Evolutionary conservation across 2,113 vertebrate genomes (phyloP).

Genomic region (Crotalus horridus): DNA sequence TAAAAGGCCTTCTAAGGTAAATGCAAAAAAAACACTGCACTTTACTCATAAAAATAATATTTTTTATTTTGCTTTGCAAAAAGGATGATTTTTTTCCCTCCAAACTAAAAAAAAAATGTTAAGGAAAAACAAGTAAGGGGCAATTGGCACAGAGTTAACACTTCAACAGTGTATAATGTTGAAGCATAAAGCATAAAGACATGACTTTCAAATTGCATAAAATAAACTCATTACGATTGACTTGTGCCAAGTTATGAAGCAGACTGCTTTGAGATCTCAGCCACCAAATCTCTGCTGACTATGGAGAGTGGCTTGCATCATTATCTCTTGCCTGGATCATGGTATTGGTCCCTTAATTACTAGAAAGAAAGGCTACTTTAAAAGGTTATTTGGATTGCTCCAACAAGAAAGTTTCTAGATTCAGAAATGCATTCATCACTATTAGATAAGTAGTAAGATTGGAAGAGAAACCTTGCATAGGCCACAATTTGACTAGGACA

Average conservation of each 20-base stretch:
- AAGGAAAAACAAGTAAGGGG: not conserved
- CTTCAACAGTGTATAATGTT: not conserved
- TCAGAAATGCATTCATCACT: not conserved
- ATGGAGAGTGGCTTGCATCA: not conserved
- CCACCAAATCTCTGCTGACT: not conserved
- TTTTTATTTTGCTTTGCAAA: not conserved
- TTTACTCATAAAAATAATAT: not conserved
- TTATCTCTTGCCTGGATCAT: not conserved
- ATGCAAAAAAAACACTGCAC: not conserved
- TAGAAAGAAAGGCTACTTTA: not conserved
- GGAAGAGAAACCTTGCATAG: not conserved
- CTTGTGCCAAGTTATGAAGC: not conserved
- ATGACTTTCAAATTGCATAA: not conserved
- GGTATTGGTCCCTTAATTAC: not conserved
- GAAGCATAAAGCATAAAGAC: not conserved
- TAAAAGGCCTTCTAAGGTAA: not conserved
- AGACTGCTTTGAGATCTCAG: not conserved
- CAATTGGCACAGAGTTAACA: not conserved
- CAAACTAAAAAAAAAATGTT: not conserved
- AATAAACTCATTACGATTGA: not conserved
- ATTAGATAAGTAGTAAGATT: not conserved
- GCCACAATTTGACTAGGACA: not conserved
- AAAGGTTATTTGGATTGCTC: not conserved
- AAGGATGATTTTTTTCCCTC: not conserved
- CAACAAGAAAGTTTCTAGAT: not conserved